phyloP scores from a whole-genome alignment of 2,797 vertebrate species.

The Sebastes reedi region DNA sequence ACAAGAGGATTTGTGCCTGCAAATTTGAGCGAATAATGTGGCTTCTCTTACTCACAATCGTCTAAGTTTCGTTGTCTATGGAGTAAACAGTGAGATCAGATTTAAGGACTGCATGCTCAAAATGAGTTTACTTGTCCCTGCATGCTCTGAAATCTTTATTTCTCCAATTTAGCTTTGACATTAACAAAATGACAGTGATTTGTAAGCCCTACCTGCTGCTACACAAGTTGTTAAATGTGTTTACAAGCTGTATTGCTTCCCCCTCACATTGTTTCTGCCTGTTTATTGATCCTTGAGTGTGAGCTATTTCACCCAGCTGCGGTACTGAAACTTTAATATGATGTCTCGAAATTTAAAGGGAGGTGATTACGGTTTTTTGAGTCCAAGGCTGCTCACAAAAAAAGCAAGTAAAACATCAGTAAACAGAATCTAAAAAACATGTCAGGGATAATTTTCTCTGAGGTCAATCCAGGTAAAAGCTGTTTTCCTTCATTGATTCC shows the following conservation, averaged over 20 bases:
- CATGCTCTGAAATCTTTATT: constrained; percentile 3
- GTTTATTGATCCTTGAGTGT: constrained; percentile 47
- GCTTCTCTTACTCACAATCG: not conserved
- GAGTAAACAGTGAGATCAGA: not conserved
- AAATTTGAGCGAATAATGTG: not conserved
- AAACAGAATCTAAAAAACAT: not conserved
- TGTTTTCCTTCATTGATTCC: constrained; percentile 34
- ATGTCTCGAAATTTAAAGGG: constrained; percentile 24
- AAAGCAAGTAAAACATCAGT: not conserved
- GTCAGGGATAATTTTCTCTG: not conserved
- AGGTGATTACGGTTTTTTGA: not conserved
- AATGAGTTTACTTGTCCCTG: not conserved
- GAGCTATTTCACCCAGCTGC: constrained; percentile 23
- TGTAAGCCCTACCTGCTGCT: not conserved
- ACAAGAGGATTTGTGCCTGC: not conserved
- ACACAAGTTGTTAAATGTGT: constrained; percentile 18
- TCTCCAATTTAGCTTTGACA: not conserved
- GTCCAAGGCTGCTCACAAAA: not conserved
- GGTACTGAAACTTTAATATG: constrained; percentile 38
- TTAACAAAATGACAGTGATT: constrained; percentile 10
- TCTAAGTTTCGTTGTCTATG: not conserved
- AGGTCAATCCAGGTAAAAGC: constrained; percentile 39
- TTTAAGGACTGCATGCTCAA: not conserved
- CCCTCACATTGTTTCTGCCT: constrained; percentile 21
- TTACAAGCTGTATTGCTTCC: constrained; percentile 16